A percentile compares a stretch with the other conserved stretches of the same genome.
Conservation (phyloP, 2,113 vertebrate species). For the Apistogramma diplotaenia region DNA sequence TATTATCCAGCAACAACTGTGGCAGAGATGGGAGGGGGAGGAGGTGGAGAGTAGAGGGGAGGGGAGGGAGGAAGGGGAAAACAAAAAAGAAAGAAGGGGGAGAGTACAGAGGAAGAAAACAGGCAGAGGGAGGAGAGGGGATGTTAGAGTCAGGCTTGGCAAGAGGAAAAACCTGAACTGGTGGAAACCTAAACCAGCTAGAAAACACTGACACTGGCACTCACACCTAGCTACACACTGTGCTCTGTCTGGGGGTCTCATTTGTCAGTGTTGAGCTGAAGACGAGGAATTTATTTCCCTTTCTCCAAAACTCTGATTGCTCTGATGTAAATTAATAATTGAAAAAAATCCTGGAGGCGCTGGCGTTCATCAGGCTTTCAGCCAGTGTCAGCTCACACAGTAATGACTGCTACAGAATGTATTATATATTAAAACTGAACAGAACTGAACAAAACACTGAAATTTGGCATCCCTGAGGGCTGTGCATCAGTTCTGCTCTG, state of each 20-base stretch:
- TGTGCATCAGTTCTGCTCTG: slow-evolving; percentile 18
- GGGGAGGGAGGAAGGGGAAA: neutral
- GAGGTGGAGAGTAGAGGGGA: neutral
- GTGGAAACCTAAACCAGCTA: slow-evolving; percentile 24
- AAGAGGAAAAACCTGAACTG: slow-evolving; percentile 23
- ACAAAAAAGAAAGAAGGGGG: neutral
- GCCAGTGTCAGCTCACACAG: slow-evolving; percentile 10
- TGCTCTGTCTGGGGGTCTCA: neutral
- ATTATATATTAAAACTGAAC: slow-evolving; percentile 17
- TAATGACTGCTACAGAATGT: neutral
- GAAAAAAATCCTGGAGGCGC: slow-evolving; percentile 6
- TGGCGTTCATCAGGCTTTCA: slow-evolving; percentile 17
- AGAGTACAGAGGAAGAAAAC: neutral
- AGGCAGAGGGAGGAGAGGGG: slow-evolving; percentile 13
- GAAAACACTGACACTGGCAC: slow-evolving; percentile 6
- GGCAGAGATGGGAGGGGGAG: neutral
- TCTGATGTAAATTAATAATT: slow-evolving; percentile 28
- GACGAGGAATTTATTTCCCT: neutral
- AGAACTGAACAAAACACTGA: slow-evolving; percentile 10
- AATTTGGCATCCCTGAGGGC: slow-evolving; percentile 9
- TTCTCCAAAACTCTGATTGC: slow-evolving; percentile 2
- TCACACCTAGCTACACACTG: slow-evolving; percentile 18
- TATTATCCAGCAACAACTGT: slow-evolving; percentile 79
- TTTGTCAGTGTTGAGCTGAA: neutral
- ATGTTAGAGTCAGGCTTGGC: slow-evolving; percentile 33